Evolutionary conservation across 2,113 vertebrate genomes (phyloP).

Genomic region (Xenopus borealis): DNA sequence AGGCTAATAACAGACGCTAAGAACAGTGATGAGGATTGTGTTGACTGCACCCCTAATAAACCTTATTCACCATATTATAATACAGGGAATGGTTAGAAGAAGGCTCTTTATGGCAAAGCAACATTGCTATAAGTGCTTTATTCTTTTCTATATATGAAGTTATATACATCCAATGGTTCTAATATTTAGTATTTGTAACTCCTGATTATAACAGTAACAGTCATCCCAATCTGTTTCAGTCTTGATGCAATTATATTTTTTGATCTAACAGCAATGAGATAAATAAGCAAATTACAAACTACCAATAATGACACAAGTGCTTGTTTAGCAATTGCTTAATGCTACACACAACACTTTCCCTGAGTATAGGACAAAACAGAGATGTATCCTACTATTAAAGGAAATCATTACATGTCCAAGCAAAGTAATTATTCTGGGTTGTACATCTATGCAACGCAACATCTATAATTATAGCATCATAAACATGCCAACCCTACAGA

Average conservation of each 20-base stretch:
- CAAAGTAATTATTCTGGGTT: not conserved
- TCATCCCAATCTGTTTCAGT: not conserved
- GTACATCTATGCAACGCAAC: not conserved
- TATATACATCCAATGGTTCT: too few species aligned
- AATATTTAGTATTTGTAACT: too few species aligned
- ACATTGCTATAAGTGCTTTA: too few species aligned
- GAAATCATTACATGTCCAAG: constrained; percentile 1
- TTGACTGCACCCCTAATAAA: too few species aligned
- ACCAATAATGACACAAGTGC: not conserved
- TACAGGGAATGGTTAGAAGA: too few species aligned
- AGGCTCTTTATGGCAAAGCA: too few species aligned
- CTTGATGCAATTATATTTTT: not conserved
- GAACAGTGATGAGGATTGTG: too few species aligned
- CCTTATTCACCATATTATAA: too few species aligned
- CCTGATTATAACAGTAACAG: not conserved
- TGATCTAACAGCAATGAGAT: not conserved
- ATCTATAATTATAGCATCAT: not conserved
- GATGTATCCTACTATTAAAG: not conserved
- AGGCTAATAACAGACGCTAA: too few species aligned
- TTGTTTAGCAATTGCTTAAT: constrained; percentile 4
- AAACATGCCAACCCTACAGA: too few species aligned
- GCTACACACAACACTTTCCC: not conserved
- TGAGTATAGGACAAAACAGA: not conserved
- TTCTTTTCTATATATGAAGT: too few species aligned
- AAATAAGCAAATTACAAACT: not conserved